Conservation (phyloP, 2,113 vertebrate species). For the Entelurus aequoreus region DNA sequence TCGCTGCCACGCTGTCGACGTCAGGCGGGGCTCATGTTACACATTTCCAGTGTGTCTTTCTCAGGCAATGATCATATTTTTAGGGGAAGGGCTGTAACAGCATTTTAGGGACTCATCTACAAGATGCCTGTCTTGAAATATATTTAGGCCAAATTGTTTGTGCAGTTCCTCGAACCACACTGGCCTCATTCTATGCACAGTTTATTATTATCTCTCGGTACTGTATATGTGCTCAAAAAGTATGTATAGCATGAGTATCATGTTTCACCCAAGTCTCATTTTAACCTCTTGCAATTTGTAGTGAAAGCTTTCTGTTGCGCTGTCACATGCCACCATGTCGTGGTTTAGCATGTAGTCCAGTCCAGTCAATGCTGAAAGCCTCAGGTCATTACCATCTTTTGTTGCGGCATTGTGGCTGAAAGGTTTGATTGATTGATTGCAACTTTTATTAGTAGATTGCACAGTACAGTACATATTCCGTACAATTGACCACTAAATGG, state of each 20-base stretch:
- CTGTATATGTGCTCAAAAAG: no score
- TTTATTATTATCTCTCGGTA: neutral
- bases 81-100: neutral
- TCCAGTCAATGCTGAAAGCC: slow-evolving; percentile 2
- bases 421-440: no score
- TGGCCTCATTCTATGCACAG: neutral
- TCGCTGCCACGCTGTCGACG: slow-evolving; percentile 17
- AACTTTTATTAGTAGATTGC: no score
- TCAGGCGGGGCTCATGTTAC: slow-evolving; percentile 22
- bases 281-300: neutral
- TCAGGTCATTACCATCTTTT: neutral
- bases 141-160: no score
- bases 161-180: no score
- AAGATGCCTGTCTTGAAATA: no score
- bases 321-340: neutral
- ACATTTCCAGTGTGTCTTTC: slow-evolving; percentile 19
- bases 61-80: slow-evolving; percentile 5
- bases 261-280: neutral
- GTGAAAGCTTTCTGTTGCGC: neutral
- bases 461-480: no score
- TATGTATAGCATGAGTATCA: neutral
- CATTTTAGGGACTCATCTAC: neutral
- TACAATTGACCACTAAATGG: no score
- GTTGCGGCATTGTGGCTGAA: slow-evolving; percentile 4
- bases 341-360: slow-evolving; percentile 14